phyloP scores from a whole-genome alignment of 2,797 vertebrate species.

The Sylvilagus floridanus region DNA sequence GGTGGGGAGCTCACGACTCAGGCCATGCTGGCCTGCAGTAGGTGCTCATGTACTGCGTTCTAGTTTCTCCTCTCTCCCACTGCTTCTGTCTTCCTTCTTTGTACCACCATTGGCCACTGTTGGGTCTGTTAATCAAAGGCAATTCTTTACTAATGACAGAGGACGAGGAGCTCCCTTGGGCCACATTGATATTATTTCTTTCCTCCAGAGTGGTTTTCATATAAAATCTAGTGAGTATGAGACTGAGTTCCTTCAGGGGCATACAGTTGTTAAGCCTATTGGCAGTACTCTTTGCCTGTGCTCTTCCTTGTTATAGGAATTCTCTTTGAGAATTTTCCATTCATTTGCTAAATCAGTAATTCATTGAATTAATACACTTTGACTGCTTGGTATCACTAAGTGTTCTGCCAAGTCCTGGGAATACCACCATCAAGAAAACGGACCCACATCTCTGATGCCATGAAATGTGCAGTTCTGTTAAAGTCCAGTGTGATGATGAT shows the following conservation, averaged over 20 bases:
- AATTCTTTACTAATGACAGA: slow-evolving; percentile 27
- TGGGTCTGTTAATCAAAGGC: slow-evolving; percentile 4
- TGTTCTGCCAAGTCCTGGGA: not conserved
- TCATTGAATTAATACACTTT: not conserved
- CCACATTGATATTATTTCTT: not conserved
- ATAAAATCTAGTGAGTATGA: slow-evolving; percentile 2
- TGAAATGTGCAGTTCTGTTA: not conserved
- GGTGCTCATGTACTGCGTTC: not conserved
- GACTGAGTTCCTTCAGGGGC: not conserved
- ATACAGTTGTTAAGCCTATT: not conserved
- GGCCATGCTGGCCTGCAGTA: not conserved
- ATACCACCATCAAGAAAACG: not conserved
- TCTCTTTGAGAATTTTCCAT: slow-evolving; percentile 36
- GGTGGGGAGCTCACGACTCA: not conserved
- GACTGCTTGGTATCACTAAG: not conserved
- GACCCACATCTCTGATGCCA: not conserved
- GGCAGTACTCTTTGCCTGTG: not conserved
- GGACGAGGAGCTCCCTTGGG: not conserved
- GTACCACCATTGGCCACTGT: not conserved
- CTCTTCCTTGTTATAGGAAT: slow-evolving; percentile 43
- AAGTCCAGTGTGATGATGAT: slow-evolving; percentile 13
- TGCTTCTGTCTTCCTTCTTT: not conserved
- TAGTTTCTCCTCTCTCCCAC: too few relatives aligned
- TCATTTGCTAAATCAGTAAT: not conserved
- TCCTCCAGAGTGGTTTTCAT: not conserved